A percentile compares a stretch with the other conserved stretches of the same genome.
These are phyloP conservation scores for Trichogramma pretiosum DNA, from an alignment of 1,140 invertebrate species.

Conservation along the genomic window DNA sequence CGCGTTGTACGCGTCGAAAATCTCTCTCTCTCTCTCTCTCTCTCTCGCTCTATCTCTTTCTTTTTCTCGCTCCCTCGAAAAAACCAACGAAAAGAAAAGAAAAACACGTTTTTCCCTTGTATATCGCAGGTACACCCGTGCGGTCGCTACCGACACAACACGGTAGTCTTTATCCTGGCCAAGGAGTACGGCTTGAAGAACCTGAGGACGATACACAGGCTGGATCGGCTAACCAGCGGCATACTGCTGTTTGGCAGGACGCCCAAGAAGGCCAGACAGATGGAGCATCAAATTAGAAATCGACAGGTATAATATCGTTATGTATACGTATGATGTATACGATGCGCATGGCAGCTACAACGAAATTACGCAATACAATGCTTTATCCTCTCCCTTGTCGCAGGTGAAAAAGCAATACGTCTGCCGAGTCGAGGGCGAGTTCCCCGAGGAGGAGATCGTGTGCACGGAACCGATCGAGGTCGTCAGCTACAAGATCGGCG, in stretches of 20 bases:
- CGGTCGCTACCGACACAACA: conserved; percentile 92
- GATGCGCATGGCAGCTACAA: no score
- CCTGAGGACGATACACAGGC: conserved; percentile 80
- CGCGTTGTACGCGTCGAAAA: conserved; percentile 28
- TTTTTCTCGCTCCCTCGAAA: not conserved
- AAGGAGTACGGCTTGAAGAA: conserved; percentile 94
- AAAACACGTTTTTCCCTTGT: conserved; percentile 10
- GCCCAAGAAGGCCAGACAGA: conserved; percentile 81
- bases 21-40: conserved; percentile 14
- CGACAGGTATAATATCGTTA: conserved; percentile 55
- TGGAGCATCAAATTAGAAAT: conserved; percentile 90
- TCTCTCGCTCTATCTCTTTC: conserved; percentile 9
- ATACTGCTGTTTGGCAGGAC: conserved; percentile 88
- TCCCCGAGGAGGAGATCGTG: conserved; percentile 77
- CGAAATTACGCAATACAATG: no score
- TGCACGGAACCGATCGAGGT: conserved; percentile 89
- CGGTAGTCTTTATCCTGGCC: conserved; percentile 89
- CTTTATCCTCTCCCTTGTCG: no score
- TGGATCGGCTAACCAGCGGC: conserved; percentile 90
- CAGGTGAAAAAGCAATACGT: conserved; percentile 95
- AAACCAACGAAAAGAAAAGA: not conserved
- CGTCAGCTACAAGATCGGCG: conserved; percentile 90
- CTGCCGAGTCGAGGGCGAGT: conserved; percentile 90
- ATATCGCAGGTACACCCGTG: conserved; percentile 84
- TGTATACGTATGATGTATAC: no score